Conservation (phyloP, 2,113 vertebrate species). For the Sorex araneus region DNA sequence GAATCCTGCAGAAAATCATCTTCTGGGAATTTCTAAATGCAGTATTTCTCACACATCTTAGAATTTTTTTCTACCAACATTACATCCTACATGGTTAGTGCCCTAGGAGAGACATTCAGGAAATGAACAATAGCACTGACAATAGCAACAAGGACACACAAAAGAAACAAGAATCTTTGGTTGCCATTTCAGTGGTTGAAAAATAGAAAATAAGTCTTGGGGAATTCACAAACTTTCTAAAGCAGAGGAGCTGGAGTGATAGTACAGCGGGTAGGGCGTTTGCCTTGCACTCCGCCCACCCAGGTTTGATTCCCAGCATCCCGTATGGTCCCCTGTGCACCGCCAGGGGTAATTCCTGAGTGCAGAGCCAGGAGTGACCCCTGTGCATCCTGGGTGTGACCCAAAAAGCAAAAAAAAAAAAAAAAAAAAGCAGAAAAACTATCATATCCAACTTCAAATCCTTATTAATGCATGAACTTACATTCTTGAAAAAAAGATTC, state of each 20-base stretch:
- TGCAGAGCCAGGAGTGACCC: too few species aligned
- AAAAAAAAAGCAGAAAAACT: too few species aligned
- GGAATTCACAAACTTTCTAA: slow-evolving; percentile 25
- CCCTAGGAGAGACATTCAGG: slow-evolving; percentile 20
- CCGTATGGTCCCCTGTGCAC: too few species aligned
- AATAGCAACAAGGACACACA: background rate
- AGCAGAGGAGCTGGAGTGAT: too few species aligned
- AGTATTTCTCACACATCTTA: slow-evolving; percentile 25
- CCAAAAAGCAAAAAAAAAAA: too few species aligned
- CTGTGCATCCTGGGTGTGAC: too few species aligned
- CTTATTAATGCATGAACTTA: background rate
- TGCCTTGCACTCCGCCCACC: too few species aligned
- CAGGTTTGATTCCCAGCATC: too few species aligned
- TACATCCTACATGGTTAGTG: background rate
- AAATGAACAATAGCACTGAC: slow-evolving; percentile 6
- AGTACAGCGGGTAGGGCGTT: too few species aligned
- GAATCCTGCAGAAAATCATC: slow-evolving; percentile 13
- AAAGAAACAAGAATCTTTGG: slow-evolving; percentile 8
- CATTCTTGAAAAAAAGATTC: background rate
- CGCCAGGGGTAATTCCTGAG: too few species aligned
- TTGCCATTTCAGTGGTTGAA: slow-evolving; percentile 14
- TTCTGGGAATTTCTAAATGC: background rate
- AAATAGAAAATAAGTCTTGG: background rate
- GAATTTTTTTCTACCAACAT: background rate
- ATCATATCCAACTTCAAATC: background rate